Percentiles rank a stretch among this genome's conserved stretches.
These are phyloP conservation scores for Dufourea novaeangliae DNA, from an alignment of 1,140 invertebrate genomes.

Conservation along the genomic window DNA sequence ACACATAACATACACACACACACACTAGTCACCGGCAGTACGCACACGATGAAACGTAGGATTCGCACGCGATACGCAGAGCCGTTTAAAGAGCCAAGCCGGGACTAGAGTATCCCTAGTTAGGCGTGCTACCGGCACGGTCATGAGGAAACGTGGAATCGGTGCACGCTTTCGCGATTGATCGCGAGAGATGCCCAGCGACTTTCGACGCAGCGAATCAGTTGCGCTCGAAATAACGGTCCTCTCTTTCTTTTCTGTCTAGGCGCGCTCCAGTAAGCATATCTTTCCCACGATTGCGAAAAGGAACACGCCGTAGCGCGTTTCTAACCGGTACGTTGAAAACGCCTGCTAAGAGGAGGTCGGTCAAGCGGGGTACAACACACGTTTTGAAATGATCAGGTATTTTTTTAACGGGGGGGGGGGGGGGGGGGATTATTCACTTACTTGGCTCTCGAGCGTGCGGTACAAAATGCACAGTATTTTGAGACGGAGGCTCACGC, in stretches of 20 bases:
- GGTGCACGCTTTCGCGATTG: conserved; percentile 36
- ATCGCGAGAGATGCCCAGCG: conserved; percentile 23
- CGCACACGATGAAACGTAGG: conserved; percentile 19
- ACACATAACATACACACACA: conserved; percentile 30
- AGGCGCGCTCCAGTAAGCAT: conserved; percentile 37
- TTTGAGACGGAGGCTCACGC: conserved; percentile 71
- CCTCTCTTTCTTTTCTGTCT: conserved; percentile 27
- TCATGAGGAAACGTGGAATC: conserved; percentile 43
- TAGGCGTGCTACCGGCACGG: conserved; percentile 56
- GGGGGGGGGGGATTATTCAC: too few species aligned
- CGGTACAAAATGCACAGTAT: conserved; percentile 61
- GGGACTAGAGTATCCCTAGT: conserved; percentile 55
- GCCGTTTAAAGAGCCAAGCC: conserved; percentile 68
- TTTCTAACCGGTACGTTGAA: too few species aligned
- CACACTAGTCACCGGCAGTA: background rate
- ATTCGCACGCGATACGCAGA: conserved; percentile 48
- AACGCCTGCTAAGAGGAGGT: too few species aligned
- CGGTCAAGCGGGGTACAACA: background rate
- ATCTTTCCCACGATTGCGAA: conserved; percentile 27
- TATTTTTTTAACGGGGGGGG: too few species aligned
- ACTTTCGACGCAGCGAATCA: conserved; percentile 38
- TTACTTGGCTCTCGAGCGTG: conserved; percentile 69
- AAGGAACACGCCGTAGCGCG: background rate
- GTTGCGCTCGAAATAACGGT: conserved; percentile 49
- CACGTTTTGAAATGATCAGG: conserved; percentile 11